Percentiles rank a stretch among this genome's conserved stretches.
Evolutionary conservation across 2,888 invertebrate genomes (phyloP).

Genomic region (Lottia scabra): DNA sequence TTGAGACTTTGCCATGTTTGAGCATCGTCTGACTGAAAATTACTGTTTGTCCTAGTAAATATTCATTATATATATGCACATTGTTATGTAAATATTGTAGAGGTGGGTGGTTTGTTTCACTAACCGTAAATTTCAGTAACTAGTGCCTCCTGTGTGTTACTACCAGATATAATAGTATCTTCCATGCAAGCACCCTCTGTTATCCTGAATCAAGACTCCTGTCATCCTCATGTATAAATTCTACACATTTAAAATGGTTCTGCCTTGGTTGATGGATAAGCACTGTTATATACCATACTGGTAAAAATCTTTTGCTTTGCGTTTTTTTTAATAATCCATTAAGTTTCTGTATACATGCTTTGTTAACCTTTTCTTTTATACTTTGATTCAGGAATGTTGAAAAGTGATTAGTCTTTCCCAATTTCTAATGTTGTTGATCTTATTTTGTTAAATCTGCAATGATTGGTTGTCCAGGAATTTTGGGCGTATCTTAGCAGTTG

Average conservation of each 20-base stretch:
- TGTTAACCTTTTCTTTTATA: not conserved
- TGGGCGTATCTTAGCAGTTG: too few relatives aligned
- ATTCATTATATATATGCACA: conserved; percentile 3
- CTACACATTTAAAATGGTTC: conserved; percentile 6
- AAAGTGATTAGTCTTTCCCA: too few relatives aligned
- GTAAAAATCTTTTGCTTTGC: not conserved
- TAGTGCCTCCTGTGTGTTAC: conserved; percentile 6
- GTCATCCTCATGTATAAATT: conserved; percentile 1
- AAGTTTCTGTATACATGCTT: not conserved
- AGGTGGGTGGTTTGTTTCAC: conserved; percentile 6
- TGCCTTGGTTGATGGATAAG: conserved; percentile 4
- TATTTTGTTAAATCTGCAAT: too few relatives aligned
- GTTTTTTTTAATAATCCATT: not conserved
- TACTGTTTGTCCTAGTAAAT: conserved; percentile 7
- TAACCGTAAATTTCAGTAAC: conserved; percentile 7
- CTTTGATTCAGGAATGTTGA: too few relatives aligned
- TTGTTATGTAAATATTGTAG: conserved; percentile 7
- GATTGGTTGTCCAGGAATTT: too few relatives aligned
- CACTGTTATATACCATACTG: not conserved
- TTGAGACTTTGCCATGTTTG: conserved; percentile 5
- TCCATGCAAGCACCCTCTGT: conserved; percentile 7
- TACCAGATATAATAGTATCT: conserved; percentile 4
- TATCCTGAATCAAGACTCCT: conserved; percentile 6
- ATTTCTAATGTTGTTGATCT: too few relatives aligned
- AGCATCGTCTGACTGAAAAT: conserved; percentile 7